Evolutionary conservation across 2,797 vertebrate species (phyloP).

Genomic region (Hypotaenidia philippensis): DNA sequence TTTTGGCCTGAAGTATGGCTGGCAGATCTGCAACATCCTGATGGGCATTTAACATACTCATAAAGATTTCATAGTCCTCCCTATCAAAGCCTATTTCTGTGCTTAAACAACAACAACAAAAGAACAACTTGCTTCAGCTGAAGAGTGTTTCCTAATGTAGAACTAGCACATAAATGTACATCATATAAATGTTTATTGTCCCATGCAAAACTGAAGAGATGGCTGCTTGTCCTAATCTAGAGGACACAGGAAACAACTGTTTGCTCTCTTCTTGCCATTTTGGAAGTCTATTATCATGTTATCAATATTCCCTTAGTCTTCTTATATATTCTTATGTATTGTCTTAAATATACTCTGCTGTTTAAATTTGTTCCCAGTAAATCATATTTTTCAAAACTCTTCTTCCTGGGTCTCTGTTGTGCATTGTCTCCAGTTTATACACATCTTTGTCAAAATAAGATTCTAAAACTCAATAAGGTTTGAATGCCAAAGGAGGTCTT

Average conservation of each 20-base stretch:
- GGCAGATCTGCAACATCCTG: background rate
- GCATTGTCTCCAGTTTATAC: background rate
- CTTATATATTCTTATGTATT: background rate
- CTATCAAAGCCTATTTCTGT: background rate
- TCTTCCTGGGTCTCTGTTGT: background rate
- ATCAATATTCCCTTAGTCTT: background rate
- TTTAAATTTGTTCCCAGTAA: background rate
- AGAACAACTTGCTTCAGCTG: background rate
- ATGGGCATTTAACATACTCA: background rate
- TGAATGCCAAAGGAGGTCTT: background rate
- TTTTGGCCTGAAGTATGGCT: background rate
- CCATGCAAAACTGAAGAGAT: background rate
- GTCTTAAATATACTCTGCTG: background rate
- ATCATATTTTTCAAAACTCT: background rate
- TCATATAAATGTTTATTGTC: background rate
- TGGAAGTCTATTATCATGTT: background rate
- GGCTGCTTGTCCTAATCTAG: background rate
- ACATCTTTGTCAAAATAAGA: background rate
- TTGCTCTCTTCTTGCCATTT: background rate
- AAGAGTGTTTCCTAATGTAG: background rate
- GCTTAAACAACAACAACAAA: background rate
- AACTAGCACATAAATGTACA: background rate
- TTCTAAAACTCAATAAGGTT: background rate
- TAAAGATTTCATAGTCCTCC: background rate
- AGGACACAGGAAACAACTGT: background rate